Base-by-base conservation (phyloP, 2,113 vertebrate species). In the Megaleporinus macrocephalus region DNA sequence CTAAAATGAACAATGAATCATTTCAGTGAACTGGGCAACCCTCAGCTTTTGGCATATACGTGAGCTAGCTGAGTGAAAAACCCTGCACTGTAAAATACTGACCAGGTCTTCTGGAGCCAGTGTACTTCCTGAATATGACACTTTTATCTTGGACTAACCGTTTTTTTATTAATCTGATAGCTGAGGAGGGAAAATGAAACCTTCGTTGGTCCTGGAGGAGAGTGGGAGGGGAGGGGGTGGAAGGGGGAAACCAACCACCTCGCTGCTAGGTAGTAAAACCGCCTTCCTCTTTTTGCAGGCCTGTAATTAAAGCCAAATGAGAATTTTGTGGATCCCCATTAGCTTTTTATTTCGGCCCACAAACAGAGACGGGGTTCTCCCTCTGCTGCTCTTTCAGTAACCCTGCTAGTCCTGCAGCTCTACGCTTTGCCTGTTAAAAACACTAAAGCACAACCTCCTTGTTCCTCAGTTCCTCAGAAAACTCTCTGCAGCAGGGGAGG, bases 261-360 rank as follows among this genome's bases (percentile, higher is more conserved):
- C 77, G 69, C 59, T 76, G 76, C 44, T 68, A 73, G 68, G 71
- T 76, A 61, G 47, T 86, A 87, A 87, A 90, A 86, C 59, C 75
- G 57, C 74, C 74, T 79, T 76, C 82, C 82, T 71, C 53, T 44
- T 78, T 26, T 75, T 63, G 36, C 70, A 47, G 73, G 51, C 61
- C 69, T 72, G 59, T 76, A 86, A 86, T 87, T 84, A 84, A 88
- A 84, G 41, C 86, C 86, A 86, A 89, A 89, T 83, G 82, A 89
- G 79, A 81, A 68, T 84, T 88, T 86, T 80, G 84, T 85, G 73
- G 65, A 73, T 85, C 57, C 70, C 82, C 76, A 85, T 84, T 87
- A 83, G 73, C 53, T 85, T 86, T 90, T 88, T 87, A 90, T 84
- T 84, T 82, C 68, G 75, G 62, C 74, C 73, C 76, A 83, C 81